Base-by-base conservation (phyloP, 2,113 vertebrate genomes). In the Neolamprologus brichardi region DNA sequence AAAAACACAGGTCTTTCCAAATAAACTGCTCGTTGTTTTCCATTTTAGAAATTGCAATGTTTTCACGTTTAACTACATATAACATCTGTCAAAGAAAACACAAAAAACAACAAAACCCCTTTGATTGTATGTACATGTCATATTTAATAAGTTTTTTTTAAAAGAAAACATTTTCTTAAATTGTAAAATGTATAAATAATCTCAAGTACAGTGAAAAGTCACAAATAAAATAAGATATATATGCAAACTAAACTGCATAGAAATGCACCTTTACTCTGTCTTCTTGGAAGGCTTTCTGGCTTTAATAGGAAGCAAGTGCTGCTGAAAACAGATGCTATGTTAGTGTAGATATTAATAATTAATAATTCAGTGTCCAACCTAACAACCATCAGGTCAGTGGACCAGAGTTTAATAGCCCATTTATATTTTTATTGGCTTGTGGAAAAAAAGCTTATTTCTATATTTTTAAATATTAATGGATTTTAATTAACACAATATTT, bases 1-100 rank as follows among this genome's bases (percentile, higher is more conserved):
- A 32, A 62, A 62, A 60, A 17, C 25, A 62, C 58, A 32, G 15
- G 8, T 62, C 28, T 62, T 32, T 62, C 28, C 18, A 62, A 62
- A 62, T 11, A 0, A 32, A 62, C 28, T 62, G 58, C 30, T 62
- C 58, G 0, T 34, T 34, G 58, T 34, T 62, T 34, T 62, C 5
- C 30, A 62, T 62, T 34, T 34, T n/a, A 34, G 60, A 64, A 64
- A 64, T 12, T n/a, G 30, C 60, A 64, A 64, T 34, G 2, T 64
- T 64, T 64, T 64, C 17, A n/a, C 2, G 0, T 64, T 64, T 34
- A 62, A 4, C 58, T 32, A 11, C 58, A 32, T 4, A 62, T 34
- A 64, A n/a, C 60, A 34, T 34, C 60, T 34, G 30, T 2, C 9
- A 64, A 64, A 41, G 13, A 44, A 49, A 58, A 2, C 5, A 60